Conservation (phyloP, 2,113 vertebrate species). For the Casuarius casuarius region DNA sequence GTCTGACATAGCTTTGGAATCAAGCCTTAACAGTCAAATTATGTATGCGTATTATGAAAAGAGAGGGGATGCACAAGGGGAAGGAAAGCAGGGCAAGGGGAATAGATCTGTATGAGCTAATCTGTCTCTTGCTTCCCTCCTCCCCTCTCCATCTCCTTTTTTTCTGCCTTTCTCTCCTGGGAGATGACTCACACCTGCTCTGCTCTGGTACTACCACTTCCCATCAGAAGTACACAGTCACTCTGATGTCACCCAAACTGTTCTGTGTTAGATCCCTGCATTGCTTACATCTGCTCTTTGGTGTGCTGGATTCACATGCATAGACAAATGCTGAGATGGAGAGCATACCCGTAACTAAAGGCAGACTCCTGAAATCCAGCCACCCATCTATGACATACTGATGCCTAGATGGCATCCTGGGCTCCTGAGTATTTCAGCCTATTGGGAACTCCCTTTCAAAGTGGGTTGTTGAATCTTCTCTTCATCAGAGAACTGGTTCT, state of each 20-base stretch:
- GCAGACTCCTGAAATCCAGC: constrained; percentile 26
- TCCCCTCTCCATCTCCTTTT: constrained; percentile 30
- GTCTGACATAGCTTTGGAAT: constrained; percentile 49
- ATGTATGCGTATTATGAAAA: neutral
- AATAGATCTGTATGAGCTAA: constrained; percentile 68
- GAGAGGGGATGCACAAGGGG: neutral
- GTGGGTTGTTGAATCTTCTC: neutral
- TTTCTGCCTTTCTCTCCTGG: constrained; percentile 63
- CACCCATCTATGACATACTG: constrained; percentile 22
- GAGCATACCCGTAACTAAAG: constrained; percentile 34
- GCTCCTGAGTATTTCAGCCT: constrained; percentile 41
- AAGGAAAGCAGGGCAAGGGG: neutral
- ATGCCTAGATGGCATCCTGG: constrained; percentile 25
- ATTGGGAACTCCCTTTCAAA: neutral
- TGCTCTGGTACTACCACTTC: constrained; percentile 74
- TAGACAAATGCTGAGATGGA: constrained; percentile 3
- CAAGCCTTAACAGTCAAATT: neutral
- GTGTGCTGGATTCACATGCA: constrained; percentile 33
- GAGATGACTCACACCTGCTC: constrained; percentile 81
- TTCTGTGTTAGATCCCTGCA: constrained; percentile 74
- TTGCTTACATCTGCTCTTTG: constrained; percentile 73
- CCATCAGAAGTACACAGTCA: constrained; percentile 72
- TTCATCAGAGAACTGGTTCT: neutral
- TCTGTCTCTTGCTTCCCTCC: constrained; percentile 58
- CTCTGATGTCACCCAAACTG: constrained; percentile 79